Evolutionary conservation across 2,797 vertebrate species (phyloP).

Genomic region (Pipistrellus pipistrellus): DNA sequence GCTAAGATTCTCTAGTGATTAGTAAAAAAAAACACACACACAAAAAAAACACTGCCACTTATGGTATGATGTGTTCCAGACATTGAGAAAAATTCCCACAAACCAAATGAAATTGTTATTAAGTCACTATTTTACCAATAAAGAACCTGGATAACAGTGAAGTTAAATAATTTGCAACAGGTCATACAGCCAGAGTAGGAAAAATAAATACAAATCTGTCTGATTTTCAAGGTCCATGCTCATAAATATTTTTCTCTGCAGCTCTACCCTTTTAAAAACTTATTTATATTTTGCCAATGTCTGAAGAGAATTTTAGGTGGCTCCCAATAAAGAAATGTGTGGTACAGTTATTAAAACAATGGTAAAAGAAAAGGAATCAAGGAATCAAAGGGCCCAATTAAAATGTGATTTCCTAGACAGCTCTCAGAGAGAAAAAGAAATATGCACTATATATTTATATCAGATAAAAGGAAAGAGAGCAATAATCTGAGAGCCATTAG

Average conservation of each 20-base stretch:
- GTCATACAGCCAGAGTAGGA: not conserved
- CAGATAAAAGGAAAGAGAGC: not conserved
- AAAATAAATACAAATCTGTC: not conserved
- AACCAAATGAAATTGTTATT: not conserved
- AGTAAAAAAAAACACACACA: not conserved
- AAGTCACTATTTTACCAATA: not conserved
- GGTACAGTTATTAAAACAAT: not conserved
- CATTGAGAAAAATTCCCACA: not conserved
- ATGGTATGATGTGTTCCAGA: not conserved
- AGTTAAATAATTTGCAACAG: not conserved
- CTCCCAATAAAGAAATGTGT: conserved; percentile 2
- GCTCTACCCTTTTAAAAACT: not conserved
- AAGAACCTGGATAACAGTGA: not conserved
- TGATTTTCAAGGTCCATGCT: conserved; percentile 4
- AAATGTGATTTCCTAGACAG: conserved; percentile 5
- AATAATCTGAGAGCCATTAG: not conserved
- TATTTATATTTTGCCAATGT: not conserved
- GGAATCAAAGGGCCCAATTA: not conserved
- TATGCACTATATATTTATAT: not conserved
- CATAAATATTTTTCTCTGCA: not conserved
- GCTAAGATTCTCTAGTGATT: conserved; percentile 19
- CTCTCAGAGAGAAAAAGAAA: not conserved
- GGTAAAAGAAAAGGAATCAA: not conserved
- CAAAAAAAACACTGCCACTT: not conserved
- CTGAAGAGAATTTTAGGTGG: not conserved